Base-by-base conservation (phyloP, 2,113 vertebrate genomes). In the Cephalopterus ornatus region DNA sequence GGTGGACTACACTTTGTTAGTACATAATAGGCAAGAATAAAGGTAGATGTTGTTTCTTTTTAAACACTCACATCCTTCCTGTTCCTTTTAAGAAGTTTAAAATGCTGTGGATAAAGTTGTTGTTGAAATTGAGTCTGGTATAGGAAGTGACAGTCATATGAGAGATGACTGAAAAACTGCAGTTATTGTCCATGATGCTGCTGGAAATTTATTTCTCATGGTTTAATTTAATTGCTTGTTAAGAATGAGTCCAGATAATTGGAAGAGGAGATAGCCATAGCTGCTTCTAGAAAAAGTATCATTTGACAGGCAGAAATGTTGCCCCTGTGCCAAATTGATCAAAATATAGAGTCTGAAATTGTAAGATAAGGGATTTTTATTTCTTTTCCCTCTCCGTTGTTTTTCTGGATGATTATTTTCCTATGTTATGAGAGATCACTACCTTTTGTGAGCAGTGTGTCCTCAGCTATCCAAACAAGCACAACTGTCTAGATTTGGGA, bases 401-500 rank as follows among this genome's bases (percentile, higher is more conserved):
- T 46, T 58, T 56, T 7, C 30, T 62, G 42, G 10, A 19, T 75
- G 10, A 37, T 30, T 9, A 3, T 52, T 84, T 73, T 87, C 12
- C 24, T 27, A 0, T n/a, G 5, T 35, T 56, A 19, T 24, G 24
- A 62, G 46, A 13, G 23, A 65, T 14, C 1, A 0, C 21, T 74
- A 5, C 24, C 7, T 71, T 23, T 76, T 6, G 32, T 73, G 42
- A 23, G 18, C 14, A 24, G 4, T 11, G 35, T n/a, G 20, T 41
- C 18, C 59, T 55, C 5, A 52, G 41, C 52, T 71, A 15, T 52
- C 58, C 58, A 80, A 62, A 66, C 33, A 58, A 62, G 21, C 15
- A 20, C 39, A 37, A 2, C 39, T 58, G 20, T 5, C 24, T 17
- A 55, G 19, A 55, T 59, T 39, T 46, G 79, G 24, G 37, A 33